Percentiles rank a stretch among this genome's conserved stretches.
These are phyloP conservation scores for Loripinus fragilis DNA, from an alignment of 2,888 invertebrate genomes.

Conservation along the genomic window DNA sequence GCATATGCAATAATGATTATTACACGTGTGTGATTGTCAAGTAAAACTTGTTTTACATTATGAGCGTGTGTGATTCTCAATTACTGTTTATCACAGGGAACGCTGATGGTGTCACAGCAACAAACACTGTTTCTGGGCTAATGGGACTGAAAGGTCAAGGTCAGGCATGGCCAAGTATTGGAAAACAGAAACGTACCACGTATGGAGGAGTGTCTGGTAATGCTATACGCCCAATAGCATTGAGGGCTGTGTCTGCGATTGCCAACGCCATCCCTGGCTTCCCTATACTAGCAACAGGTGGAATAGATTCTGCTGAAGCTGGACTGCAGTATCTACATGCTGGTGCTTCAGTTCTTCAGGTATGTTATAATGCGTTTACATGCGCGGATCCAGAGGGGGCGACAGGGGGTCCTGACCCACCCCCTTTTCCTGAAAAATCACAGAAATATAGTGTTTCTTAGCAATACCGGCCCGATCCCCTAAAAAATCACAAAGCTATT, in stretches of 20 bases:
- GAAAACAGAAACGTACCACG: constrained; percentile 91
- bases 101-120: constrained; percentile 97
- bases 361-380: too few relatives aligned
- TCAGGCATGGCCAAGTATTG: constrained; percentile 96
- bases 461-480: too few relatives aligned
- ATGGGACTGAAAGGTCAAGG: constrained; percentile 94
- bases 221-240: constrained; percentile 96
- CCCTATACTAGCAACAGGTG: constrained; percentile 97
- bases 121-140: constrained; percentile 97
- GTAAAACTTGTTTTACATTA: too few relatives aligned
- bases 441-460: too few relatives aligned
- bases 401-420: too few relatives aligned
- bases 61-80: too few relatives aligned
- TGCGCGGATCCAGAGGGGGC: too few relatives aligned
- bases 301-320: constrained; percentile 97
- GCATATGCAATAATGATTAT: too few relatives aligned
- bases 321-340: constrained; percentile 97
- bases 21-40: too few relatives aligned
- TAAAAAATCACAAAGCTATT: too few relatives aligned
- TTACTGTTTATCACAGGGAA: constrained; percentile 87
- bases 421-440: too few relatives aligned
- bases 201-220: constrained; percentile 98
- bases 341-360: constrained; percentile 96
- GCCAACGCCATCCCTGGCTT: constrained; percentile 92
- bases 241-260: constrained; percentile 95